These are phyloP conservation scores for Rotaria socialis DNA, from an alignment of 2,888 invertebrate species.

Conservation along the genomic window DNA sequence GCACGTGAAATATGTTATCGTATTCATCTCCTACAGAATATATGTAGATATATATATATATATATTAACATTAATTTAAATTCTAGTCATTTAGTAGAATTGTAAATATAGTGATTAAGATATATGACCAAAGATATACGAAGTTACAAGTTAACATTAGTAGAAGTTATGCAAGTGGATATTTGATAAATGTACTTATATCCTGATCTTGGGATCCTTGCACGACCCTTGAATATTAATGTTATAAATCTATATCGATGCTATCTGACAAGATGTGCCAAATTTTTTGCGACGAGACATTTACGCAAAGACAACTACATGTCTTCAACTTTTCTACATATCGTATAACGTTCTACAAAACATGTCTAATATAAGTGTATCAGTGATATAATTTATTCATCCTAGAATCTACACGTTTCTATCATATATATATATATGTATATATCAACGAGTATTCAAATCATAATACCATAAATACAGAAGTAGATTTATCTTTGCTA, in stretches of 20 bases:
- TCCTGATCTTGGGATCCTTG: no score
- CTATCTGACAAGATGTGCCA: not conserved
- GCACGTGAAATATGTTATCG: no score
- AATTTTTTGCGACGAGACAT: not conserved
- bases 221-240: no score
- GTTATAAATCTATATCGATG: not conserved
- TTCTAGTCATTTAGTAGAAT: not conserved
- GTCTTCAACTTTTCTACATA: not conserved
- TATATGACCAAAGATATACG: not conserved
- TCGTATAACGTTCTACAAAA: not conserved
- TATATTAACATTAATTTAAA: not conserved
- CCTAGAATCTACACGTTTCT: no score
- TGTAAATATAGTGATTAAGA: not conserved
- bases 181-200: no score
- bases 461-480: no score
- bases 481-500: no score
- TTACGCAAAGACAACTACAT: not conserved
- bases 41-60: no score
- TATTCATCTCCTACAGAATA: not conserved
- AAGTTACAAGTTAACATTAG: not conserved
- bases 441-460: no score
- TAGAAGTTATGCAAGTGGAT: no score
- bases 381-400: no score
- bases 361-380: not conserved
- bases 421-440: no score